phyloP scores from a whole-genome alignment of 1,140 invertebrate species.

The Aphelenchoides avenae region DNA sequence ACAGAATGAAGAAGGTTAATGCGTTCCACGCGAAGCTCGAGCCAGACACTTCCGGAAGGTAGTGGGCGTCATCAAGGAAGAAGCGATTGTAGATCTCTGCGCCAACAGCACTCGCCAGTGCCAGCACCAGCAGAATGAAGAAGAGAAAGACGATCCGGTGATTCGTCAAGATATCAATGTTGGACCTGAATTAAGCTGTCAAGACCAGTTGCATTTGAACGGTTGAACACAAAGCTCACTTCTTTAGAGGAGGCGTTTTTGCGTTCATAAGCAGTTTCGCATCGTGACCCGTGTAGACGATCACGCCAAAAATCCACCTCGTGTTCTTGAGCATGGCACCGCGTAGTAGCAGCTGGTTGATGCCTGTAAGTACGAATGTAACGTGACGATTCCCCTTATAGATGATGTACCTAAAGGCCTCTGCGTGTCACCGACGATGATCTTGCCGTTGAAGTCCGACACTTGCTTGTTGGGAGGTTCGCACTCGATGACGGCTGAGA shows the following conservation, averaged over 20 bases:
- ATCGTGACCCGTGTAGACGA: slow-evolving; percentile 58
- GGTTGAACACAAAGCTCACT: slow-evolving; percentile 29
- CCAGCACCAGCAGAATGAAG: slow-evolving; percentile 79
- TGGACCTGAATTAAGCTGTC: slow-evolving; percentile 38
- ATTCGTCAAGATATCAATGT: slow-evolving; percentile 55
- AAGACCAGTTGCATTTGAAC: neutral
- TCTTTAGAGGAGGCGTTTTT: slow-evolving; percentile 53
- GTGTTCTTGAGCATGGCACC: slow-evolving; percentile 94
- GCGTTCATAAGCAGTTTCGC: slow-evolving; percentile 57
- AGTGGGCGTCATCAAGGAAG: slow-evolving; percentile 25
- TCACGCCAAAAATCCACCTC: slow-evolving; percentile 76
- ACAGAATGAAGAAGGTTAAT: slow-evolving; percentile 96
- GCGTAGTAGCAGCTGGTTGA: slow-evolving; percentile 85
- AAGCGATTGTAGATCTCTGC: slow-evolving; percentile 73
- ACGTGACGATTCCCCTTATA: no score
- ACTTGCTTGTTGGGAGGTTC: slow-evolving; percentile 90
- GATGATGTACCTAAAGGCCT: slow-evolving; percentile 32
- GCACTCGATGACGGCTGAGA: slow-evolving; percentile 81
- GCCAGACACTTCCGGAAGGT: slow-evolving; percentile 12
- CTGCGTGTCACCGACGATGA: slow-evolving; percentile 71
- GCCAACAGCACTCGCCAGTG: slow-evolving; percentile 79
- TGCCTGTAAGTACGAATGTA: slow-evolving; percentile 62
- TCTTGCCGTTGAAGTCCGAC: slow-evolving; percentile 90
- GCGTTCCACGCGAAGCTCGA: slow-evolving; percentile 90
- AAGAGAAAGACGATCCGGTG: slow-evolving; percentile 81